Percentiles rank a stretch among this genome's conserved stretches.
phyloP scores from a whole-genome alignment of 2,113 vertebrate species.

The Gasterosteus nipponicus region DNA sequence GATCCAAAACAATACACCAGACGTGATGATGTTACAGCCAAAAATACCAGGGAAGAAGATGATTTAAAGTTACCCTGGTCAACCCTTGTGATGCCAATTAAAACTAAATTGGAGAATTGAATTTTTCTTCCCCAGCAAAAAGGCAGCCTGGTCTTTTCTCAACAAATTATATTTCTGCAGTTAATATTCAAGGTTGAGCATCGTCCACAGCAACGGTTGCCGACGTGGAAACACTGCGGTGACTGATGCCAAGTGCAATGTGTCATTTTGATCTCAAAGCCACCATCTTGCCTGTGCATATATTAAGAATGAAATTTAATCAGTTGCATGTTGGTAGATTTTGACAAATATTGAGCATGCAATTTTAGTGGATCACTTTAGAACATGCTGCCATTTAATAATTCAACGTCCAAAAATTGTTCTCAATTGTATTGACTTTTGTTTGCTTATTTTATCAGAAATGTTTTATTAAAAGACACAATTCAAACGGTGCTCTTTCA shows the following conservation, averaged over 20 bases:
- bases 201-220: background rate
- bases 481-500: background rate
- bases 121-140: background rate
- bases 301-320: background rate
- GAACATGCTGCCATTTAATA: background rate
- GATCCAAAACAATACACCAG: slow-evolving; percentile 3
- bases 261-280: slow-evolving; percentile 1
- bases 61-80: background rate
- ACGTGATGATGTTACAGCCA: background rate
- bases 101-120: background rate
- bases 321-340: background rate
- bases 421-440: background rate
- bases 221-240: background rate
- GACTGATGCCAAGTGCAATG: background rate
- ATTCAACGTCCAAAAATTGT: background rate
- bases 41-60: background rate
- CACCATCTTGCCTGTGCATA: background rate
- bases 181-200: background rate
- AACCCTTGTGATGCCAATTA: background rate
- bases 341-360: background rate
- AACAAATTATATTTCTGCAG: background rate
- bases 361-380: background rate
- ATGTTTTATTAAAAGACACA: background rate
- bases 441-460: background rate
- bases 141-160: background rate